These are phyloP conservation scores for Spilosoma lubricipeda DNA, from an alignment of 2,888 invertebrate genomes.

Conservation along the genomic window DNA sequence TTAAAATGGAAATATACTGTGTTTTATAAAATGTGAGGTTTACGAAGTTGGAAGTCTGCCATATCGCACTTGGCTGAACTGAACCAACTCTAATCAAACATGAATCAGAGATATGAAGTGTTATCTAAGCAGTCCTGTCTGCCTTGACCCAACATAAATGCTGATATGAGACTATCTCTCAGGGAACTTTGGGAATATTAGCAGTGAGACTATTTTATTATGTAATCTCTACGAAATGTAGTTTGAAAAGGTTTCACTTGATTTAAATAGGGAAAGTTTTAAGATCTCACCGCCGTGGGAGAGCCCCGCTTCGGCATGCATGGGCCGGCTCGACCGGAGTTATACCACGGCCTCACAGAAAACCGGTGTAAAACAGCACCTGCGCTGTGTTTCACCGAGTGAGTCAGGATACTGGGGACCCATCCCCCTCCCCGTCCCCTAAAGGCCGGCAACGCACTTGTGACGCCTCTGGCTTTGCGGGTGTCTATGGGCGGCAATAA, in stretches of 20 bases:
- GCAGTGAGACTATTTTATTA: background rate
- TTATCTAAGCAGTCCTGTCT: conserved; percentile 4
- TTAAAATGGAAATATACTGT: no score
- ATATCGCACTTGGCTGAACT: background rate
- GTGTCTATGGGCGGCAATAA: no score
- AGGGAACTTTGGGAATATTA: background rate
- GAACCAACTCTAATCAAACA: background rate
- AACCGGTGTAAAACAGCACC: no score
- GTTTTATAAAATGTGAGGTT: background rate
- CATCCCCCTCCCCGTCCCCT: no score
- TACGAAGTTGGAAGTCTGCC: conserved; percentile 2
- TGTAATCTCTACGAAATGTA: background rate
- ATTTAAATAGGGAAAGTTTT: background rate
- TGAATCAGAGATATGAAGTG: conserved; percentile 2
- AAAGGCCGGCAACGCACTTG: no score
- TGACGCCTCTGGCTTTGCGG: no score
- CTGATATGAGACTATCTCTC: background rate
- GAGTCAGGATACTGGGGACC: no score
- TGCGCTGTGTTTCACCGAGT: no score
- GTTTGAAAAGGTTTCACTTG: background rate
- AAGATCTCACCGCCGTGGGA: no score
- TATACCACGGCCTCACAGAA: no score
- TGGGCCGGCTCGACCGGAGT: no score
- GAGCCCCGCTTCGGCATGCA: no score
- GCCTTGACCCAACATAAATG: background rate